phyloP scores from a whole-genome alignment of 2,888 invertebrate species.

The Axea sp. region DNA sequence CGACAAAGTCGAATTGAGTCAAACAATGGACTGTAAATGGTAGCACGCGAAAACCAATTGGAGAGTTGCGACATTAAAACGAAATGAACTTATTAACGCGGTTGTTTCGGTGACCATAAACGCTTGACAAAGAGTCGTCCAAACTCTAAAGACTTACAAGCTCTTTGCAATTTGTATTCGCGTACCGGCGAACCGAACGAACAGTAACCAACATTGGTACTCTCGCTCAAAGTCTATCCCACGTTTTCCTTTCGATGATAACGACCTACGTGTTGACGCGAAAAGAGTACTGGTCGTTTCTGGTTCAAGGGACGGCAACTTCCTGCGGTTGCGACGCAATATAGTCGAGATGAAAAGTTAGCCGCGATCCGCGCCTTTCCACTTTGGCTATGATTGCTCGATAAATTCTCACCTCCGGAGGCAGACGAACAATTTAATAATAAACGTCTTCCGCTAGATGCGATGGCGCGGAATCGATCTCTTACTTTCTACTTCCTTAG shows the following conservation, averaged over 20 bases:
- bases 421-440: slow-evolving; percentile 67
- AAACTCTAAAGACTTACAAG: slow-evolving; percentile 6
- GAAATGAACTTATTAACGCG: slow-evolving; percentile 20
- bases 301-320: slow-evolving; percentile 4
- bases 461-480: slow-evolving; percentile 66
- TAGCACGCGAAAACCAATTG: slow-evolving; percentile 24
- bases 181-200: neutral
- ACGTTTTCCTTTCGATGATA: slow-evolving; percentile 42
- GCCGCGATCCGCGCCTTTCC: slow-evolving; percentile 48
- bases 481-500: slow-evolving; percentile 68
- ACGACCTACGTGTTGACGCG: no score
- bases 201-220: neutral
- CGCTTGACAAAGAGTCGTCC: neutral
- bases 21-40: slow-evolving; percentile 40
- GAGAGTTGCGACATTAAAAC: slow-evolving; percentile 31
- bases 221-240: slow-evolving; percentile 14
- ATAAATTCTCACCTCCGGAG: slow-evolving; percentile 62
- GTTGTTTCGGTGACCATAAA: slow-evolving; percentile 1
- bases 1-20: slow-evolving; percentile 48
- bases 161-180: slow-evolving; percentile 3
- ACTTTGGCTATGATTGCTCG: slow-evolving; percentile 53
- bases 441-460: slow-evolving; percentile 65
- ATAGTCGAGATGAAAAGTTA: slow-evolving; percentile 27
- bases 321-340: slow-evolving; percentile 11
- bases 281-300: neutral